Base-by-base conservation (phyloP, 2,113 vertebrate genomes). In the Tychaedon coryphoeus region DNA sequence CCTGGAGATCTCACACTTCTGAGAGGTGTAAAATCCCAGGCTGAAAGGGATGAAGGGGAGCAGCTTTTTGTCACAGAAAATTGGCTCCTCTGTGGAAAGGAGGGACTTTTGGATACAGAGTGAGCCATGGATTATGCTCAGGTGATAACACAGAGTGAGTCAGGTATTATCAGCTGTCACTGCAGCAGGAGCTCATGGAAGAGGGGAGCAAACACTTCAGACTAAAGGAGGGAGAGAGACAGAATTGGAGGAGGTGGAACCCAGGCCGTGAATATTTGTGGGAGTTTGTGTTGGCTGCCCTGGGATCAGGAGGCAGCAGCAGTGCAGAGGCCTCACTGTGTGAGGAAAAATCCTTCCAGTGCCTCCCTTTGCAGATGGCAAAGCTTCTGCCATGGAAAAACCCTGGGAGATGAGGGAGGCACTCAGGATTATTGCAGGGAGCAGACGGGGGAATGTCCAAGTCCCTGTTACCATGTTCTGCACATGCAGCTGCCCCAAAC, bases 251-350 rank as follows among this genome's bases (percentile, higher is more conserved):
- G 48, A 42, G 70, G 31, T 43, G 75, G 60, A 64, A 43, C 13
- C 47, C 60, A 53, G 60, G 60, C 47, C 1, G 9, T 14, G 75
- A 42, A 11, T 43, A 3, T n/a, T 18, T 16, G 48, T 42, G 48
- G 23, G 74, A 77, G 36, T 64, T 53, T 34, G 8, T 34, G 25
- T 4, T 13, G 75, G 31, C 60, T 78, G 38, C 48, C 19, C 75
- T 5, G 38, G 60, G 19, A 29, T 14, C 19, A 7, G 38, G 75
- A 64, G 74, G 47, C 47, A 77, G 74, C 47, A 28, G 47, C 1
- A 1, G 6, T 7, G 29, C 58, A 5, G 19, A 42, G 31, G 23
- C 31, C 31, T 16, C 75, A n/a, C 24, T 0, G 0, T 8, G 8
- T 22, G 60, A 48, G 31, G 38, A 13, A 34, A 56, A 43, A 34